Evolutionary conservation across 2,888 invertebrate species (phyloP), one percentile per base, ranked within the genome.

Genomic region (Venusia cambrica): DNA sequence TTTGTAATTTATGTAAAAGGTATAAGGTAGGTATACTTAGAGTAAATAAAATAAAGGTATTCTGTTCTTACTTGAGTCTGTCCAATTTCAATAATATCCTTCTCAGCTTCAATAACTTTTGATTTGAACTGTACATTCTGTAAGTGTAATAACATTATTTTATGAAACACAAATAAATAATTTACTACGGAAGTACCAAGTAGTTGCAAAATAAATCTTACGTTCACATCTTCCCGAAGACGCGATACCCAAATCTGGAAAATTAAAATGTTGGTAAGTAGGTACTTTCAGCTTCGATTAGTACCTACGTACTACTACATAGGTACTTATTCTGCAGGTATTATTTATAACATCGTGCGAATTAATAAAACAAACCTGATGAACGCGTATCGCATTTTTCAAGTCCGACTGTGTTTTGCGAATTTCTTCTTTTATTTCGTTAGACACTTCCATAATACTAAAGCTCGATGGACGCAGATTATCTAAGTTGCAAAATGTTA

Each of bases 291-390:
- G n/a, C n/a, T n/a, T n/a, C n/a, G n/a, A n/a, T n/a, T n/a, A n/a
- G n/a, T n/a, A n/a, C n/a, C n/a, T n/a, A n/a, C n/a, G n/a, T n/a
- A n/a, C n/a, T n/a, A n/a, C n/a, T n/a, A n/a, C n/a, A n/a, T n/a
- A n/a, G n/a, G n/a, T n/a, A n/a, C n/a, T n/a, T n/a, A n/a, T n/a
- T n/a, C n/a, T n/a, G n/a, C n/a, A n/a, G n/a, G n/a, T n/a, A n/a
- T n/a, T n/a, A n/a, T n/a, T n/a, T n/a, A n/a, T n/a, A n/a, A n/a
- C n/a, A n/a, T n/a, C n/a, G n/a, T n/a, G n/a, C n/a, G n/a, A n/a
- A n/a, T n/a, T n/a, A n/a, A n/a, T n/a, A n/a, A n/a, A n/a, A 68
- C 73, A 74, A 69, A 90, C 90, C 89, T 90, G 90, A 79, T 90
- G 90, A 69, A 89, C 79, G 60, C 89, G 83, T 60, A 91, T 90